These are phyloP conservation scores for Grapholita molesta DNA, from an alignment of 1,140 invertebrate genomes.

Conservation along the genomic window DNA sequence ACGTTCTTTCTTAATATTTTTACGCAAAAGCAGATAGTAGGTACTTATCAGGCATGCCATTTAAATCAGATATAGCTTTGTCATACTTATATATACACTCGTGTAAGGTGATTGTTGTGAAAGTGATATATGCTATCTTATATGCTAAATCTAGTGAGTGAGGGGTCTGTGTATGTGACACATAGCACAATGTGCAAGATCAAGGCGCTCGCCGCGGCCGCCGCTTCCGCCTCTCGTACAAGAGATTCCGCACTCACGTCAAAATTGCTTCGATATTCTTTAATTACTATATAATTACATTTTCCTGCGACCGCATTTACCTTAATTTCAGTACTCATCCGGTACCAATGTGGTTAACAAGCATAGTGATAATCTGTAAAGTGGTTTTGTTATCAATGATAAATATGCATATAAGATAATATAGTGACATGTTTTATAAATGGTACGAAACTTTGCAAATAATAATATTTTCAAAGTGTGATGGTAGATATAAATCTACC, in stretches of 20 bases:
- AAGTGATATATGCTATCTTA: background rate
- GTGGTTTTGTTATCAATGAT: too few relatives aligned
- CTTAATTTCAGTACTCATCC: background rate
- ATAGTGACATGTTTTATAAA: too few relatives aligned
- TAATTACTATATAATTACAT: conserved; percentile 30
- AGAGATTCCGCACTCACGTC: conserved; percentile 48
- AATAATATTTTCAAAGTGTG: too few relatives aligned
- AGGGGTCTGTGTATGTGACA: background rate
- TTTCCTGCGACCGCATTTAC: background rate
- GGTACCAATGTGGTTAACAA: background rate
- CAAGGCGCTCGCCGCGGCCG: conserved; percentile 42
- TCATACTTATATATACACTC: too few relatives aligned
- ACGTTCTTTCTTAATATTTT: too few relatives aligned
- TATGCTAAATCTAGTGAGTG: background rate
- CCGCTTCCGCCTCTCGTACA: conserved; percentile 59
- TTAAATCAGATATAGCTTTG: too few relatives aligned
- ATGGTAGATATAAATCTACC: too few relatives aligned
- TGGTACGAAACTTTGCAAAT: too few relatives aligned
- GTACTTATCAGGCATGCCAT: too few relatives aligned
- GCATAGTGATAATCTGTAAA: background rate
- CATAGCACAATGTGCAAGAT: conserved; percentile 42
- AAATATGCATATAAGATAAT: too few relatives aligned
- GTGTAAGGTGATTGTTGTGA: too few relatives aligned
- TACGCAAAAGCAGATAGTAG: too few relatives aligned
- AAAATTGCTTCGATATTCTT: conserved; percentile 43